Evolutionary conservation across 1,140 invertebrate species (phyloP).

Genomic region (Zaprionus gabonicus): DNA sequence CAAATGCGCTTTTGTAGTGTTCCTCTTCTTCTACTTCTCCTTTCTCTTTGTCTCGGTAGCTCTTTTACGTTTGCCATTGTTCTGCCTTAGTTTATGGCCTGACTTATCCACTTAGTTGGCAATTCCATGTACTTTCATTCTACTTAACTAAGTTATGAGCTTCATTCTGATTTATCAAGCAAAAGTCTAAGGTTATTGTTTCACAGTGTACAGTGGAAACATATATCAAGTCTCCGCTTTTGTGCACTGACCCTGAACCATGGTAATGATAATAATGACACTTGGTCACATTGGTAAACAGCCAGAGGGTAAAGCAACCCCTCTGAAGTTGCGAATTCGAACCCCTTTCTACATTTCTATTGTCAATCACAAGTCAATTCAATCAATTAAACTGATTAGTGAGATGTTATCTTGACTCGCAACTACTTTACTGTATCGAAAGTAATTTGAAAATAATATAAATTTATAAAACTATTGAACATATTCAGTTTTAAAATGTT

Average conservation of each 20-base stretch:
- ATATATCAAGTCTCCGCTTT: background rate
- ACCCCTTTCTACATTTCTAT: background rate
- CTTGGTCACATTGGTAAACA: background rate
- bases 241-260: background rate
- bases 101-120: conserved; percentile 18
- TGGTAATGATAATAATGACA: background rate
- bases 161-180: conserved; percentile 18
- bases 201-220: background rate
- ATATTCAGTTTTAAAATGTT: background rate
- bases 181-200: background rate
- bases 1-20: conserved; percentile 3
- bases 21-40: background rate
- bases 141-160: conserved; percentile 20
- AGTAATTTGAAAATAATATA: background rate
- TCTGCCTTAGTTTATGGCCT: conserved; percentile 21
- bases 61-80: conserved; percentile 9
- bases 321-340: no score
- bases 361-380: conserved; percentile 10
- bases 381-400: conserved; percentile 1
- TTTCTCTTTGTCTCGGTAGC: background rate
- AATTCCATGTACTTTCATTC: conserved; percentile 27
- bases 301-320: background rate
- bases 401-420: conserved; percentile 1
- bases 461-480: background rate
- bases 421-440: background rate